Percentiles rank a stretch among this genome's conserved stretches.
Conservation (phyloP, 1,140 invertebrate species). For the Temnothorax nylanderi region DNA sequence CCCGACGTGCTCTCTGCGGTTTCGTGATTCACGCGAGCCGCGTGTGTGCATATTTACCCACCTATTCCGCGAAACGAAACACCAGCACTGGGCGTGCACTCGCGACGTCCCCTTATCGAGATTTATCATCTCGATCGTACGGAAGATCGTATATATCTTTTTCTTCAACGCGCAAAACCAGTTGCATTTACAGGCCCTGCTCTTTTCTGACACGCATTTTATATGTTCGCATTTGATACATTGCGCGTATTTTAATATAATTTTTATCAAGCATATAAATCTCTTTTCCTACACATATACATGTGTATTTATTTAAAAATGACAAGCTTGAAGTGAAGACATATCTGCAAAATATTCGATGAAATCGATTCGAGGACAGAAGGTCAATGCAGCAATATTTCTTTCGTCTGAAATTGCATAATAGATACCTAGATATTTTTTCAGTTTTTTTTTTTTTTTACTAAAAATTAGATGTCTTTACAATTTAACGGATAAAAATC, state of each 20-base stretch:
- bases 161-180: background rate
- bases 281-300: background rate
- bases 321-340: background rate
- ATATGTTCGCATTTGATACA: background rate
- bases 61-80: constrained; percentile 64
- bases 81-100: constrained; percentile 41
- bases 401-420: background rate
- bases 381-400: background rate
- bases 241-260: background rate
- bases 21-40: constrained; percentile 64
- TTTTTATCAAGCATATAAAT: background rate
- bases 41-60: constrained; percentile 50
- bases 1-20: constrained; percentile 43
- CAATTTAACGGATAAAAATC: background rate
- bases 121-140: constrained; percentile 3
- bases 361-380: background rate
- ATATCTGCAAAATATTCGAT: background rate
- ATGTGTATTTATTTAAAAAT: constrained; percentile 10
- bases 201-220: background rate
- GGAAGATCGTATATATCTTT: background rate
- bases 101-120: constrained; percentile 46
- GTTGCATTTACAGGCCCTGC: background rate
- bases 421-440: background rate
- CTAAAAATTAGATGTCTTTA: background rate
- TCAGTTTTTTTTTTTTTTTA: background rate